Conservation (phyloP, 2,113 vertebrate species). For the Takifugu flavidus region DNA sequence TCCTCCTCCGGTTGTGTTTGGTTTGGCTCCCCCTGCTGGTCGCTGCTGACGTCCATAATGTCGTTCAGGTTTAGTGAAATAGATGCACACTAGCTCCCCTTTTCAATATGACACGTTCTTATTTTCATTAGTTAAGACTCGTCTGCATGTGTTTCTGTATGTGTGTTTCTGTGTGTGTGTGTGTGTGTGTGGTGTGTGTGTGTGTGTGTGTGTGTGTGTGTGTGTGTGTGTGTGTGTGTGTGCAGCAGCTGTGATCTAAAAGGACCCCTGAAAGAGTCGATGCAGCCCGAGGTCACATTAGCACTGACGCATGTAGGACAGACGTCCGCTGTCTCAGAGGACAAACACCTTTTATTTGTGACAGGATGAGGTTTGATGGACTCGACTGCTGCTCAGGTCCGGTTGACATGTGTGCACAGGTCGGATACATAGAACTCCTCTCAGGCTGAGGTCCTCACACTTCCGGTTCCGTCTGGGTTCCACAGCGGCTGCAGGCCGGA, state of each 20-base stretch:
- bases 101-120: too few species aligned
- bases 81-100: too few species aligned
- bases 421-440: background rate
- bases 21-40: too few species aligned
- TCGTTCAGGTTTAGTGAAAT: too few species aligned
- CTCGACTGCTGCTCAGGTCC: background rate
- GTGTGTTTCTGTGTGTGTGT: too few species aligned
- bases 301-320: background rate
- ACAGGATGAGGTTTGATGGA: background rate
- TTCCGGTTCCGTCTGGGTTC: constrained; percentile 1
- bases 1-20: too few species aligned
- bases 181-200: too few species aligned
- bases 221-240: too few species aligned
- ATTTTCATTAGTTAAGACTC: too few species aligned
- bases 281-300: background rate
- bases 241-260: background rate
- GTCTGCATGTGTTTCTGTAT: too few species aligned
- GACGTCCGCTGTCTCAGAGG: background rate
- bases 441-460: background rate
- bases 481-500: constrained; percentile 24
- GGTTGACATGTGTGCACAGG: constrained; percentile 28
- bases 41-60: too few species aligned
- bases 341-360: background rate
- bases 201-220: too few species aligned
- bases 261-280: background rate